Percentiles rank a stretch among this genome's conserved stretches.
Conservation (phyloP, 2,113 vertebrate species). For the Cromileptes altivelis region DNA sequence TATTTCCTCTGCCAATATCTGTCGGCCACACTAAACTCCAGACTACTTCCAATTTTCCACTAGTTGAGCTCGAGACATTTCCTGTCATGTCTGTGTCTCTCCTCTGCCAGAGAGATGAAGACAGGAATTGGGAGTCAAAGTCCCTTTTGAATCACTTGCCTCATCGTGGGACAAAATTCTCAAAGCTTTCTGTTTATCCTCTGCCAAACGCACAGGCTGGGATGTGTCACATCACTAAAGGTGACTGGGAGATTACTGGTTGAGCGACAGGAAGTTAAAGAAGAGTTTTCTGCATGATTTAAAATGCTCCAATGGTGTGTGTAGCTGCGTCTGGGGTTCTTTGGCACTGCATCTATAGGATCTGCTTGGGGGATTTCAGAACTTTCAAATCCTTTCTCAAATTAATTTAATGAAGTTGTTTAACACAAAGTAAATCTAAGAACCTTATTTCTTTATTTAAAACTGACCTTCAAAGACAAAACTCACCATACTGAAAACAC, state of each 20-base stretch:
- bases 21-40: conserved; percentile 48
- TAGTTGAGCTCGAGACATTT: conserved; percentile 31
- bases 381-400: neutral
- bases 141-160: conserved; percentile 43
- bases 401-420: neutral
- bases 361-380: neutral
- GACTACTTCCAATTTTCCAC: conserved; percentile 66
- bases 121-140: conserved; percentile 32
- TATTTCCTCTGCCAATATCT: conserved; percentile 58
- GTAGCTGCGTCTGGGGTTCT: neutral
- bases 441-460: neutral
- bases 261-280: neutral
- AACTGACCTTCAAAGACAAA: neutral
- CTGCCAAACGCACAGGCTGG: conserved; percentile 32
- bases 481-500: neutral
- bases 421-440: neutral
- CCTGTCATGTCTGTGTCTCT: conserved; percentile 49
- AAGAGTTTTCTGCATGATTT: neutral
- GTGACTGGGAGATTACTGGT: conserved; percentile 33
- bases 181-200: conserved; percentile 37
- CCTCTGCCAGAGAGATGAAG: conserved; percentile 45
- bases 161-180: conserved; percentile 33
- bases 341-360: neutral
- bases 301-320: neutral
- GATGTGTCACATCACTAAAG: conserved; percentile 31